Base-by-base conservation (phyloP, 2,888 invertebrate species). In the Polydesmus complanatus region DNA sequence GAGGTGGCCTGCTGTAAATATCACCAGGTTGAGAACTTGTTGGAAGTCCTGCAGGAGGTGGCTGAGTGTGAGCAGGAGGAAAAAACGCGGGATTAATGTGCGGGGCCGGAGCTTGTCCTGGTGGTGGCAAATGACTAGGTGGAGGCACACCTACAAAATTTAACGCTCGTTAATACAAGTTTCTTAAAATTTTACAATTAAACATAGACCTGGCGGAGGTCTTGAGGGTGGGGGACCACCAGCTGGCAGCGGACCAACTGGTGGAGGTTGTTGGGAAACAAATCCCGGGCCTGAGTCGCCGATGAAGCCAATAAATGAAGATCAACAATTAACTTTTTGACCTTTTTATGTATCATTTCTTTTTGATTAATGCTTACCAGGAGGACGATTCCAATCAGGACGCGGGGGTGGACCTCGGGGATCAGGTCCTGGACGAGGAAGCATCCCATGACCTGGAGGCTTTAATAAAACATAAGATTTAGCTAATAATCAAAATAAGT, bases 71-170 rank as follows among this genome's bases (percentile, higher is more conserved):
- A 22, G 75, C 76, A 75, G 88, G 89, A 70, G 87, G 88, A 76
- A 94, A 94, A 83, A 95, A 95, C 63, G 94, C 94, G 50, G 95
- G 94, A 79, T 95, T 95, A 66, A 95, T 92, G 75, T 95, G 94
- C 55, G 94, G 93, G 26, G 93, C 92, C n/a, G 77, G 75, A n/a
- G 63, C 58, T 49, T 63, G 58, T 19, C 76, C 48, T 37, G 79
- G 79, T 53, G 80, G 80, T 22, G 75, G 73, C 58, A 59, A 27
- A 23, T 58, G 62, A 22, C 47, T 37, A 5, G 48, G 54, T 26
- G 57, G 52, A 26, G 62, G 62, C 18, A 50, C 61, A 14, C 50
- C 51, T 18, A n/a, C 5, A 56, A 37, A 37, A 37, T 8, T 5
- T n/a, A n/a, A n/a, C n/a, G n/a, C 19, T 21, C 11, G n/a, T 8